Conservation (phyloP, 1,140 invertebrate genomes). For the Lasioglossum albipes region DNA sequence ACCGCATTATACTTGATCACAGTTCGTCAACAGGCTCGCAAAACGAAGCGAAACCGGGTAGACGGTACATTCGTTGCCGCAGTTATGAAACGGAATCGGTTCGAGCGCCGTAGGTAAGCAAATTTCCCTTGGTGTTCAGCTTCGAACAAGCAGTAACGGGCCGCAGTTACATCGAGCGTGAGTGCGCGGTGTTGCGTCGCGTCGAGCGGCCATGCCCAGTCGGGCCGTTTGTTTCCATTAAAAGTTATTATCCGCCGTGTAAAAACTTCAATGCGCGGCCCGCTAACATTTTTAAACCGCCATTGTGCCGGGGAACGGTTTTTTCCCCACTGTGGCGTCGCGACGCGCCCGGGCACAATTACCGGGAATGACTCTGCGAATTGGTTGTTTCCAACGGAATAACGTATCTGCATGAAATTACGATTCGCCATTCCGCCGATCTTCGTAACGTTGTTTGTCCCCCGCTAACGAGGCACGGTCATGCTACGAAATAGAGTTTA, state of each 20-base stretch:
- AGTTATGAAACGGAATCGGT: conserved; percentile 48
- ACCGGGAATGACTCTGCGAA: conserved; percentile 45
- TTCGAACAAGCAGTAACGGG: conserved; percentile 16
- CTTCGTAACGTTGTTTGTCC: conserved; percentile 10
- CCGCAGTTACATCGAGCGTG: conserved; percentile 27
- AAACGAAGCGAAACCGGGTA: background rate
- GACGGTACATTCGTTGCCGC: conserved; percentile 46
- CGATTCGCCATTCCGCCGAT: conserved; percentile 33
- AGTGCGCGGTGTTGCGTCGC: background rate
- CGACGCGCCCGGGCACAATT: conserved; percentile 18
- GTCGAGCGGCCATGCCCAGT: background rate
- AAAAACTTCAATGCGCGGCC: conserved; percentile 57
- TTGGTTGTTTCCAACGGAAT: conserved; percentile 44
- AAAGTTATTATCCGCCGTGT: conserved; percentile 62
- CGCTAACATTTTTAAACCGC: conserved; percentile 59
- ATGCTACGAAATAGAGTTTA: background rate
- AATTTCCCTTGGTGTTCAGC: conserved; percentile 14
- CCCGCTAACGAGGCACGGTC: background rate
- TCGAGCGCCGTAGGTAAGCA: background rate
- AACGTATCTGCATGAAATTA: conserved; percentile 50
- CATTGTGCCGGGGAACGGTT: conserved; percentile 53
- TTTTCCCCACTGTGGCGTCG: background rate
- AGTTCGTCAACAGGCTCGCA: too few species aligned
- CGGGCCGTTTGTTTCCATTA: conserved; percentile 61
- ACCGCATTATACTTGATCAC: too few species aligned